Percentiles rank a stretch among this genome's conserved stretches.
Conservation (phyloP, 2,113 vertebrate species). For the Rhadina sibilatrix region DNA sequence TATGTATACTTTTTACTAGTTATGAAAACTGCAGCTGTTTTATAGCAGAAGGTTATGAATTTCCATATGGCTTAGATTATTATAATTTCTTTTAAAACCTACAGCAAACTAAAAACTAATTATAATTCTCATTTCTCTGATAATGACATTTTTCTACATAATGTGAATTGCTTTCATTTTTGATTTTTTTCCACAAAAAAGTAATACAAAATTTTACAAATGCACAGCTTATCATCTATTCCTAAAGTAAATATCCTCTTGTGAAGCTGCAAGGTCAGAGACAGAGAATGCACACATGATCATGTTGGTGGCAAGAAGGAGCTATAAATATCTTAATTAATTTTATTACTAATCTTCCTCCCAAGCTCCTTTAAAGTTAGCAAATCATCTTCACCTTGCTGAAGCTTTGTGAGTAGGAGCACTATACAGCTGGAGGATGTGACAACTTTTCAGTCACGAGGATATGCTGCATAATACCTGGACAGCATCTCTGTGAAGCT, state of each 20-base stretch:
- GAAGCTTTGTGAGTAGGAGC: neutral
- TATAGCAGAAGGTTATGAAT: slow-evolving; percentile 55
- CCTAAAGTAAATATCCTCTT: slow-evolving; percentile 10
- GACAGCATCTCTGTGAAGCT: neutral
- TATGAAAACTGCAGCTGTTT: slow-evolving; percentile 61
- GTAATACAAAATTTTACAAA: neutral
- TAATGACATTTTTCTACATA: neutral
- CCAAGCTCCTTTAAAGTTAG: neutral
- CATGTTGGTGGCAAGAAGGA: neutral
- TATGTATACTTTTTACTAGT: slow-evolving; percentile 49
- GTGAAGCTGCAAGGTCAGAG: slow-evolving; percentile 17
- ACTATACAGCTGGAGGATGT: neutral
- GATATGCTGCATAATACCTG: neutral
- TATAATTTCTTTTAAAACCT: slow-evolving; percentile 58
- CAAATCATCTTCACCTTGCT: neutral
- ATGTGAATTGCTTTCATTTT: slow-evolving; percentile 31
- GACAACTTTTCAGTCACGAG: neutral
- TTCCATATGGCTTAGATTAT: slow-evolving; percentile 60
- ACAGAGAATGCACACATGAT: neutral
- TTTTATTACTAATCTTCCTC: slow-evolving; percentile 32
- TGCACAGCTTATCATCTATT: neutral
- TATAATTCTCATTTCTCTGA: neutral
- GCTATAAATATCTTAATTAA: slow-evolving; percentile 57
- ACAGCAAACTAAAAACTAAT: neutral
- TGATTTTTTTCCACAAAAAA: slow-evolving; percentile 26